Conservation (phyloP, 2,888 invertebrate genomes). For the Pinctada fucata region DNA sequence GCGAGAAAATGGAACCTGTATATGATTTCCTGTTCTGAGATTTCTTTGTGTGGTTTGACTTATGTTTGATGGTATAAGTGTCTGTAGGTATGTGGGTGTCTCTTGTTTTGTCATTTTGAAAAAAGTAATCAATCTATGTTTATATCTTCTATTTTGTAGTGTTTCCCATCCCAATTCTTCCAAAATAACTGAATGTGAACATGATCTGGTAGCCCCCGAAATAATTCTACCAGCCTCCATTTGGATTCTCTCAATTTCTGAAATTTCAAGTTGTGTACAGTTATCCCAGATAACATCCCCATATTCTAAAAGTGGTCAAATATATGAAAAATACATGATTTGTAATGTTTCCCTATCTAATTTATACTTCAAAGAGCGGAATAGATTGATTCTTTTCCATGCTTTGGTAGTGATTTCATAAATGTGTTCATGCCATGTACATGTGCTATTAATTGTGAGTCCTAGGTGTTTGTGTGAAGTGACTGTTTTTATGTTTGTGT, state of each 20-base stretch:
- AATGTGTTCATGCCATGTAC: background rate
- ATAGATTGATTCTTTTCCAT: background rate
- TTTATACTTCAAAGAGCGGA: background rate
- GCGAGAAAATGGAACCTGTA: background rate
- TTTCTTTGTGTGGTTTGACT: background rate
- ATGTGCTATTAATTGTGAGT: background rate
- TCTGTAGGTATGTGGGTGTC: background rate
- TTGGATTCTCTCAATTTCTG: background rate
- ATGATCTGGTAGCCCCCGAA: background rate
- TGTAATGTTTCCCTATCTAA: background rate
- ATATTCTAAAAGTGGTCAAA: constrained; percentile 8
- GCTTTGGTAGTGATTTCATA: background rate
- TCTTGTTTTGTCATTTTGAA: background rate
- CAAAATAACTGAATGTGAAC: background rate
- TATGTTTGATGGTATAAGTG: background rate
- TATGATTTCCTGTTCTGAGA: background rate
- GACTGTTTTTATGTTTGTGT: background rate
- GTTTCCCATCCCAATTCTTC: constrained; percentile 13
- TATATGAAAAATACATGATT: background rate
- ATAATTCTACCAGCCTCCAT: constrained; percentile 9
- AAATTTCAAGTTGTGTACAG: background rate
- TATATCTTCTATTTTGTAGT: background rate
- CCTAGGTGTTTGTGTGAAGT: background rate
- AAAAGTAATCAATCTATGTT: constrained; percentile 2
- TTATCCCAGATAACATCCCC: constrained; percentile 17